Evolutionary conservation across 2,113 vertebrate genomes (phyloP).

Genomic region (Pterophyllum scalare): DNA sequence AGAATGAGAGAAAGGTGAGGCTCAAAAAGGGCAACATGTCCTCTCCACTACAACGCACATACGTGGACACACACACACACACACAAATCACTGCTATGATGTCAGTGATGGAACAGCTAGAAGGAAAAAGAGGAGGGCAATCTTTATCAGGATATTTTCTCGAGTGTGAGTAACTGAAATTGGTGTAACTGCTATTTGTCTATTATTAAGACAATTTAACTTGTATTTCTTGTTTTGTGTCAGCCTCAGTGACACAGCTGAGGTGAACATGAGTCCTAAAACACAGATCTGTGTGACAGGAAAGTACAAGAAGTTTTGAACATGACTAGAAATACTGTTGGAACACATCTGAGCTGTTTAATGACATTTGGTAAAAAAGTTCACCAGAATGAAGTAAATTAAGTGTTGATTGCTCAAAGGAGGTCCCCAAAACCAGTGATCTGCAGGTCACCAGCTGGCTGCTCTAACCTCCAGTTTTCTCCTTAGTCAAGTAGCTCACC

Average conservation of each 20-base stretch:
- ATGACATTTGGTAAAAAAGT: not conserved
- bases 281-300: not conserved
- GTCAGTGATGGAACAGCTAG: too few species aligned
- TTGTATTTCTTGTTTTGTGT: not conserved
- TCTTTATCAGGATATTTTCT: not conserved
- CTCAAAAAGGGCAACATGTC: conserved; percentile 44
- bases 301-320: not conserved
- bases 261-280: not conserved
- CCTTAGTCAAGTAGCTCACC: not conserved
- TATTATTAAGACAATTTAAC: not conserved
- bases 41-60: not conserved
- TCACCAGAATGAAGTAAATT: not conserved
- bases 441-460: fast-evolving
- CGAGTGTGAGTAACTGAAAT: not conserved
- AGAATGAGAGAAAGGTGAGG: conserved; percentile 29
- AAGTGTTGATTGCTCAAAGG: not conserved
- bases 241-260: not conserved
- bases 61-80: too few species aligned
- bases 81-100: too few species aligned
- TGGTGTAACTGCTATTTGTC: not conserved
- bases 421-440: not conserved
- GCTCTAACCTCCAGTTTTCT: not conserved
- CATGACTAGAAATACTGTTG: not conserved
- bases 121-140: too few species aligned
- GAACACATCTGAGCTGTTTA: not conserved